A percentile compares a stretch with the other conserved stretches of the same genome.
Evolutionary conservation across 2,113 vertebrate species (phyloP).

Genomic region (Burhinus bistriatus): DNA sequence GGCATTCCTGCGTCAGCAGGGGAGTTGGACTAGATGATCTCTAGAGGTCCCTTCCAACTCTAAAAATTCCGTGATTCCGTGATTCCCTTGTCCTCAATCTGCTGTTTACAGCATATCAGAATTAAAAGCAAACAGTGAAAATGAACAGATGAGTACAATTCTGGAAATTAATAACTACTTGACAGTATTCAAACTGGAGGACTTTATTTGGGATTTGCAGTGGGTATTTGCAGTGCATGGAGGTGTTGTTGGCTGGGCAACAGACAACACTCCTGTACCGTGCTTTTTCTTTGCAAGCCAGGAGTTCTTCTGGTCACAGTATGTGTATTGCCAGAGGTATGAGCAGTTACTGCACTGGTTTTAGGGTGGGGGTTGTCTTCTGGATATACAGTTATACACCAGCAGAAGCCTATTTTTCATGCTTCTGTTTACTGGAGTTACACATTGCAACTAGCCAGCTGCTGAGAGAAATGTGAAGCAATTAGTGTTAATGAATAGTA

Average conservation of each 20-base stretch:
- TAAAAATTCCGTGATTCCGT: no score
- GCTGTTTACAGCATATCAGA: not conserved
- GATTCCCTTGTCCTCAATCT: not conserved
- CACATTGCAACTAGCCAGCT: not conserved
- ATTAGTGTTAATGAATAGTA: not conserved
- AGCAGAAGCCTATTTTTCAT: not conserved
- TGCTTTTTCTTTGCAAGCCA: not conserved
- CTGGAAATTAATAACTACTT: not conserved
- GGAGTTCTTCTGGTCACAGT: not conserved
- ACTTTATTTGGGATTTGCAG: not conserved
- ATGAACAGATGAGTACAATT: not conserved
- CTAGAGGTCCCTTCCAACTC: no score
- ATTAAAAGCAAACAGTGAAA: not conserved
- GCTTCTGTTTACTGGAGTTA: not conserved
- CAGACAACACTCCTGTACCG: not conserved
- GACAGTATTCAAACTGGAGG: not conserved
- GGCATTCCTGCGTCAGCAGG: no score
- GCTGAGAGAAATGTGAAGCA: not conserved
- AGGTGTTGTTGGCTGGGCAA: not conserved
- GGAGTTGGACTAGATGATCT: no score
- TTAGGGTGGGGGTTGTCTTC: not conserved
- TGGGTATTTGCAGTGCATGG: not conserved
- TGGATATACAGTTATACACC: not conserved
- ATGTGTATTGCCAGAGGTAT: not conserved
- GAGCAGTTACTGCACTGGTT: not conserved